Percentiles rank a stretch among this genome's conserved stretches.
phyloP scores from a whole-genome alignment of 2,888 invertebrate genomes.

The Pediacus dermestoides region DNA sequence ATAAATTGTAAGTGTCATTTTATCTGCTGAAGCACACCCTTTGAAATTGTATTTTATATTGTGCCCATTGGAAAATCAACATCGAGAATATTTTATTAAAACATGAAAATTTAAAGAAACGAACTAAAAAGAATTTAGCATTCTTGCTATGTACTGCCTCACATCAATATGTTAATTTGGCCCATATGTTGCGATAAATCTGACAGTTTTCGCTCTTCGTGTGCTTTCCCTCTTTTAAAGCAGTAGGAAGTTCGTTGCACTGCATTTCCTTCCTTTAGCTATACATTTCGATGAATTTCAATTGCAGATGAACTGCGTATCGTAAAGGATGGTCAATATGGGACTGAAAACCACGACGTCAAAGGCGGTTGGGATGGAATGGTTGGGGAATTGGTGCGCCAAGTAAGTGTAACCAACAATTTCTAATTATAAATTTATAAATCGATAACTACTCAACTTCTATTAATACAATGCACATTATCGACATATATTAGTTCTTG shows the following conservation, averaged over 20 bases:
- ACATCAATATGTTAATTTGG: no score
- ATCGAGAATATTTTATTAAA: no score
- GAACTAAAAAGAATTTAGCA: no score
- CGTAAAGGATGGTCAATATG: slow-evolving; percentile 83
- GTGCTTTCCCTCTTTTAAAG: not conserved
- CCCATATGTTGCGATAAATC: slow-evolving; percentile 1
- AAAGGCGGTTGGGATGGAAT: slow-evolving; percentile 84
- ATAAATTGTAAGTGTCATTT: slow-evolving; percentile 79
- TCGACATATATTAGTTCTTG: no score
- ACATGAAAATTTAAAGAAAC: no score
- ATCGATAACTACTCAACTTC: slow-evolving; percentile 3
- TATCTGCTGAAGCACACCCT: no score
- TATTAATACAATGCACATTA: no score
- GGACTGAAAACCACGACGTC: slow-evolving; percentile 69
- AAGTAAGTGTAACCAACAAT: slow-evolving; percentile 57
- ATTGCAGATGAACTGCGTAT: slow-evolving; percentile 75
- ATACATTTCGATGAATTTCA: slow-evolving; percentile 6
- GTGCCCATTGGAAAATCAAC: no score
- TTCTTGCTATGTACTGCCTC: no score
- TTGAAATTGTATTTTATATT: no score
- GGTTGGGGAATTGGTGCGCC: slow-evolving; percentile 80
- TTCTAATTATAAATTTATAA: slow-evolving; percentile 2
- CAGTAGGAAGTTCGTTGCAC: slow-evolving; percentile 1
- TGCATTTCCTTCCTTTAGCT: slow-evolving; percentile 2
- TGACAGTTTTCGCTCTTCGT: slow-evolving; percentile 4